Percentiles rank a stretch among this genome's conserved stretches.
phyloP scores from a whole-genome alignment of 2,113 vertebrate species.

The Apteryx owenii region DNA sequence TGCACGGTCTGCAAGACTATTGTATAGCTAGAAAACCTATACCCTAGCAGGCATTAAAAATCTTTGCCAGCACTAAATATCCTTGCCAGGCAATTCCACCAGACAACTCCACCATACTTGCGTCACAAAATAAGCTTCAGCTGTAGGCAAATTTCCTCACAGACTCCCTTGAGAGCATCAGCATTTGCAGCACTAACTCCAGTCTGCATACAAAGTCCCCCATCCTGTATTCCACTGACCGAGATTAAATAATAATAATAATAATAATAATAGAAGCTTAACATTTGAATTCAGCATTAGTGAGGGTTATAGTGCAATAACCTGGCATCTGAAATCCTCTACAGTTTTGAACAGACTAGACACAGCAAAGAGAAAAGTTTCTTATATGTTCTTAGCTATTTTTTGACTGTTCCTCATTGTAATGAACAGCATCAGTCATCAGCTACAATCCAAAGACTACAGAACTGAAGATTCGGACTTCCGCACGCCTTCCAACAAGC shows the following conservation, averaged over 20 bases:
- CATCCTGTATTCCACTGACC: background rate
- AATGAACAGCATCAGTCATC: background rate
- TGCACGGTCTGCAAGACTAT: background rate
- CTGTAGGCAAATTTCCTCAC: background rate
- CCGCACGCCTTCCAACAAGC: background rate
- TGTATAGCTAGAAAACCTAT: background rate
- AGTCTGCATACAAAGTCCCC: background rate
- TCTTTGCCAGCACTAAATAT: too few relatives aligned
- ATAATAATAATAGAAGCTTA: background rate
- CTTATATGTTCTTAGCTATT: background rate
- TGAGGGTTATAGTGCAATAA: background rate
- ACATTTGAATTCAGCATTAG: background rate
- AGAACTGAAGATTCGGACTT: background rate
- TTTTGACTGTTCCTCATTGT: background rate
- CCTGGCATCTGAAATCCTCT: background rate
- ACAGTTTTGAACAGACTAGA: background rate
- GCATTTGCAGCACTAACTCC: background rate
- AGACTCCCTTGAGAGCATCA: too few relatives aligned
- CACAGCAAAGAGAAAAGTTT: background rate
- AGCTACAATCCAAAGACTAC: background rate
- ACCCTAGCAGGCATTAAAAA: background rate
- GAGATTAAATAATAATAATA: background rate
- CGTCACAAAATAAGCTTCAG: background rate
- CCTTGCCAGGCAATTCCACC: background rate
- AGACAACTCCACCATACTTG: background rate